These are phyloP conservation scores for Drosophila imparisetae DNA, from an alignment of 2,888 invertebrate genomes.

Conservation along the genomic window DNA sequence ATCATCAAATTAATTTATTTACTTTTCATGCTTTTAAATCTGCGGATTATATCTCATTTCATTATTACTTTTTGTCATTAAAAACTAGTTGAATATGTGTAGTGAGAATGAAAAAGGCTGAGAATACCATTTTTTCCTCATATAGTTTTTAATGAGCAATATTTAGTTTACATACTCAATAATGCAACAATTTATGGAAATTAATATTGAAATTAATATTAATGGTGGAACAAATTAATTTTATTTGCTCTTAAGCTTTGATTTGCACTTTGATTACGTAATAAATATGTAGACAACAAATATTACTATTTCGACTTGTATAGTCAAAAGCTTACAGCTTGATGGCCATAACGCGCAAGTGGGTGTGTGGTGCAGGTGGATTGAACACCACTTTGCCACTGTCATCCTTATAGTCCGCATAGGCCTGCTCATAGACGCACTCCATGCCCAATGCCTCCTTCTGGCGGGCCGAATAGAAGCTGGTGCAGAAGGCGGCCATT, in stretches of 20 bases:
- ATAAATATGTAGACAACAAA: not conserved
- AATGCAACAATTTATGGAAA: not conserved
- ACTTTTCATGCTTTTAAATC: not conserved
- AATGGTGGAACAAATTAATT: not conserved
- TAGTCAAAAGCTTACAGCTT: conserved; percentile 12
- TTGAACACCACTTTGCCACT: conserved; percentile 58
- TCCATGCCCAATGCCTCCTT: conserved; percentile 71
- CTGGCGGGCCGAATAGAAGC: conserved; percentile 70
- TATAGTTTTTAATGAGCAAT: not conserved
- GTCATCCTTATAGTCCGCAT: conserved; percentile 62
- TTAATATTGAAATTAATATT: not conserved
- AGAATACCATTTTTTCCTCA: not conserved
- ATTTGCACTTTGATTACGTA: not conserved
- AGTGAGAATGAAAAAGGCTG: not conserved
- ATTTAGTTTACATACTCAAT: not conserved
- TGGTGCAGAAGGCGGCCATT: conserved; percentile 66
- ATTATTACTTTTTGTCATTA: not conserved
- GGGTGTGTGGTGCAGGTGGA: conserved; percentile 60
- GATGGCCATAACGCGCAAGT: conserved; percentile 43
- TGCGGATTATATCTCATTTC: not conserved
- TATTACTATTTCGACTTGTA: not conserved
- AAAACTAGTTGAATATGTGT: not conserved
- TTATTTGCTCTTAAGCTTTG: not conserved
- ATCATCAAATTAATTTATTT: not conserved
- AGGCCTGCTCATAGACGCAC: conserved; percentile 52